phyloP scores from a whole-genome alignment of 2,113 vertebrate species.

The Gymnobelideus leadbeateri region DNA sequence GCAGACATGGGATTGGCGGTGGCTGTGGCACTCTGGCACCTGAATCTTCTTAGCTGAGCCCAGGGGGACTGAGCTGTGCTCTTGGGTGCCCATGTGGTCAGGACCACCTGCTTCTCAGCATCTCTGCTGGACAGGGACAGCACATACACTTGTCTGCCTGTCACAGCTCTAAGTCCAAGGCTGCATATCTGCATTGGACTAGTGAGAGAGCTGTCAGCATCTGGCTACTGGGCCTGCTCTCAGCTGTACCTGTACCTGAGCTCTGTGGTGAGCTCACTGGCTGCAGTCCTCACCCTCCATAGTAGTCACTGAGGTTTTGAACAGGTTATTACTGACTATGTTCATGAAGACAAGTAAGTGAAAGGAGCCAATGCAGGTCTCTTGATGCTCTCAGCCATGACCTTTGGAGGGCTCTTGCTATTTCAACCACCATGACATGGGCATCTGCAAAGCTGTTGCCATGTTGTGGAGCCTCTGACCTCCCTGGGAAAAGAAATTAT shows the following conservation, averaged over 20 bases:
- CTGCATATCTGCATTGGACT: slow-evolving; percentile 95
- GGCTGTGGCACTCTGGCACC: too few relatives aligned
- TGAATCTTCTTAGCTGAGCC: too few relatives aligned
- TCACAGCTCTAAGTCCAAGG: slow-evolving; percentile 84
- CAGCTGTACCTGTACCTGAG: slow-evolving; percentile 91
- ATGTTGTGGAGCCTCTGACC: slow-evolving; percentile 95
- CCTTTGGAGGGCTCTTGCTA: too few relatives aligned
- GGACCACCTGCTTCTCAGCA: too few relatives aligned
- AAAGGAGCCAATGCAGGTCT: slow-evolving; percentile 90
- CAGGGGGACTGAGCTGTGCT: too few relatives aligned
- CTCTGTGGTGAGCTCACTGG: slow-evolving; percentile 92
- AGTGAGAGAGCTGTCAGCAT: slow-evolving; percentile 91
- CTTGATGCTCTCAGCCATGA: slow-evolving; percentile 87
- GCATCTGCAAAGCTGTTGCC: slow-evolving; percentile 84
- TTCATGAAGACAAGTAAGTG: slow-evolving; percentile 88
- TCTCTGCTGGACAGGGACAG: too few relatives aligned
- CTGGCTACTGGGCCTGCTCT: slow-evolving; percentile 90
- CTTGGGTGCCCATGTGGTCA: too few relatives aligned
- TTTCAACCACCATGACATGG: too few relatives aligned
- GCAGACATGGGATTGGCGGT: too few relatives aligned
- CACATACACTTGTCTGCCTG: too few relatives aligned
- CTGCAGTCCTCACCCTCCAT: slow-evolving; percentile 93
- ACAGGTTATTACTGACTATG: slow-evolving; percentile 95
- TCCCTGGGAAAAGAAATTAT: slow-evolving; percentile 38
- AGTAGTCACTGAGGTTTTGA: slow-evolving; percentile 94